Conservation (phyloP, 2,113 vertebrate genomes). For the Plectropomus leopardus region DNA sequence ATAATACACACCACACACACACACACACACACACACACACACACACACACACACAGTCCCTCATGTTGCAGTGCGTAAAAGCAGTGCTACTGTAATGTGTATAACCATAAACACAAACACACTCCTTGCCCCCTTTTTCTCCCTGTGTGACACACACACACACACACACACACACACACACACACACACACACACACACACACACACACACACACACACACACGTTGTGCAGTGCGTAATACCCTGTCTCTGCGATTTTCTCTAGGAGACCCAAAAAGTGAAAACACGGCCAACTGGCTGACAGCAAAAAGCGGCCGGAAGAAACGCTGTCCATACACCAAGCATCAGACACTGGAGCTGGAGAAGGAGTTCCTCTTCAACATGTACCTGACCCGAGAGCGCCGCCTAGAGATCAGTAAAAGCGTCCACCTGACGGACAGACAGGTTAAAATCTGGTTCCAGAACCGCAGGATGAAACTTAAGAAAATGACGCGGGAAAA, state of each 20-base stretch:
- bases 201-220: constrained; percentile 7
- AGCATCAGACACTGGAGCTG: constrained; percentile 98
- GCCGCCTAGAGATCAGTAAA: constrained; percentile 99
- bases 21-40: constrained; percentile 24
- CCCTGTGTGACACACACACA: constrained; percentile 1
- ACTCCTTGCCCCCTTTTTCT: not conserved
- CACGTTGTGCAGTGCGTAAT: constrained; percentile 52
- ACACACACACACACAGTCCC: constrained; percentile 7
- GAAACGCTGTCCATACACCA: constrained; percentile 99
- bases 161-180: constrained; percentile 18
- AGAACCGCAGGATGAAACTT: constrained; percentile 99
- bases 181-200: constrained; percentile 10
- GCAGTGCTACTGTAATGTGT: not conserved
- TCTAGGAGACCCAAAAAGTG: constrained; percentile 92
- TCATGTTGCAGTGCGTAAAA: too few species aligned
- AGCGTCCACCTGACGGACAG: constrained; percentile 99
- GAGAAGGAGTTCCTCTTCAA: constrained; percentile 99
- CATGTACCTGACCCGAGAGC: constrained; percentile 99
- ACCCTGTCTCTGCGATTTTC: constrained; percentile 63
- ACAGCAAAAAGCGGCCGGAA: constrained; percentile 98
- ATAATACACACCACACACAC: constrained; percentile 9
- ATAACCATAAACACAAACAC: constrained; percentile 1
- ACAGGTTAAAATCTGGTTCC: constrained; percentile 99
- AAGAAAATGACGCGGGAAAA: constrained; percentile 99
- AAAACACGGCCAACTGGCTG: constrained; percentile 95